Conservation (phyloP, 2,797 vertebrate species). For the Lagorchestes hirsutus region DNA sequence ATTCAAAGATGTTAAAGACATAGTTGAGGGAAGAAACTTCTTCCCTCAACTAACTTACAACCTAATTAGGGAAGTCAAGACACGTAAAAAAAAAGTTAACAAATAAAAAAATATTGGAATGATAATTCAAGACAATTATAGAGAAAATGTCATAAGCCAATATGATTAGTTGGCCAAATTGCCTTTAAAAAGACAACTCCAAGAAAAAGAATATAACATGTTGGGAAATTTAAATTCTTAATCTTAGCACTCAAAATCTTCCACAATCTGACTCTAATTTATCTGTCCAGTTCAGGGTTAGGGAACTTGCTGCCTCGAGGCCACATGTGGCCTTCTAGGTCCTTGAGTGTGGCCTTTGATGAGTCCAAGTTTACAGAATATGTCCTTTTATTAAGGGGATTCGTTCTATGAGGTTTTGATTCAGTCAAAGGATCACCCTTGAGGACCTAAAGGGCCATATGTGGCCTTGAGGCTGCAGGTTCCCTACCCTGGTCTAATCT, state of each 20-base stretch:
- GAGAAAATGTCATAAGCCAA: conserved; percentile 9
- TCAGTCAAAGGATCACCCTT: too few relatives aligned
- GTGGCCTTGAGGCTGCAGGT: too few relatives aligned
- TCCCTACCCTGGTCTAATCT: not conserved
- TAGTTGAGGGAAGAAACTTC: too few relatives aligned
- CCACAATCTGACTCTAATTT: not conserved
- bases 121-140: conserved; percentile 15
- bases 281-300: too few relatives aligned
- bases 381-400: too few relatives aligned
- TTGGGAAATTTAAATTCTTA: not conserved
- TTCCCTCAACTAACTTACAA: not conserved
- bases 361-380: too few relatives aligned
- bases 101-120: conserved; percentile 38
- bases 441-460: too few relatives aligned
- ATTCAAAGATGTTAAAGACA: not conserved
- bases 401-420: too few relatives aligned
- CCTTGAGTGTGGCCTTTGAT: too few relatives aligned
- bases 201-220: not conserved
- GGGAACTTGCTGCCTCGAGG: too few relatives aligned
- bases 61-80: conserved; percentile 32
- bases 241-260: not conserved
- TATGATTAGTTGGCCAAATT: conserved; percentile 34
- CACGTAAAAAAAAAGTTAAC: conserved; percentile 45
- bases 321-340: too few relatives aligned
- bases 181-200: not conserved